A percentile compares a stretch with the other conserved stretches of the same genome.
phyloP scores from a whole-genome alignment of 2,888 invertebrate genomes.

The Synergus umbraculus region DNA sequence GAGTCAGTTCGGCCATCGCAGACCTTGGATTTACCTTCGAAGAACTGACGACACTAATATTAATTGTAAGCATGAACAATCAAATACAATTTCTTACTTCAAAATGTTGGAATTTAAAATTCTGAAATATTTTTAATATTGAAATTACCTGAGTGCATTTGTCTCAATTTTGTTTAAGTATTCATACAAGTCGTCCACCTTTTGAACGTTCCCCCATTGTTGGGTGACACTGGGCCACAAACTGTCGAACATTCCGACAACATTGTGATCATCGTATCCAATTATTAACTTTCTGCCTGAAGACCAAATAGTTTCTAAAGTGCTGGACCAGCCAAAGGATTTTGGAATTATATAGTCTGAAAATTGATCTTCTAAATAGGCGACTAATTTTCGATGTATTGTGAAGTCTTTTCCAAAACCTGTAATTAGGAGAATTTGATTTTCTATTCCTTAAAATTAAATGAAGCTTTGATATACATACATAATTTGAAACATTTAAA shows the following conservation, averaged over 20 bases:
- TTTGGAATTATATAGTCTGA: conserved; percentile 72
- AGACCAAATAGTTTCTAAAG: conserved; percentile 78
- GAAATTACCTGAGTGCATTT: conserved; percentile 40
- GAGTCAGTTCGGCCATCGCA: conserved; percentile 87
- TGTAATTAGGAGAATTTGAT: conserved; percentile 53
- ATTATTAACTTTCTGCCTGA: conserved; percentile 79
- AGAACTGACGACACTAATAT: conserved; percentile 25
- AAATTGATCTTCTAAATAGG: conserved; percentile 72
- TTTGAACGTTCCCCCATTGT: conserved; percentile 84
- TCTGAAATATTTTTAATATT: neutral
- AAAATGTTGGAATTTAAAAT: neutral
- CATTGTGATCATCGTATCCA: conserved; percentile 78
- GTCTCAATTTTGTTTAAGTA: conserved; percentile 76
- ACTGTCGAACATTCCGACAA: conserved; percentile 66
- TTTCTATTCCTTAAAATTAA: neutral
- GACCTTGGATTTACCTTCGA: conserved; percentile 76
- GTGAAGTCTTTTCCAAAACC: conserved; percentile 74
- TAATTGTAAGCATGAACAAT: conserved; percentile 58
- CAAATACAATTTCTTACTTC: neutral
- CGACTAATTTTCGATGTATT: conserved; percentile 74
- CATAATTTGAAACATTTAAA: no score
- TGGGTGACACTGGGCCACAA: conserved; percentile 82
- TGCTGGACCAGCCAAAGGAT: conserved; percentile 77
- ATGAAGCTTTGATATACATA: neutral
- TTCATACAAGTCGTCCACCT: conserved; percentile 78